These are phyloP conservation scores for Xylota segnis DNA, from an alignment of 2,888 invertebrate genomes.

Conservation along the genomic window DNA sequence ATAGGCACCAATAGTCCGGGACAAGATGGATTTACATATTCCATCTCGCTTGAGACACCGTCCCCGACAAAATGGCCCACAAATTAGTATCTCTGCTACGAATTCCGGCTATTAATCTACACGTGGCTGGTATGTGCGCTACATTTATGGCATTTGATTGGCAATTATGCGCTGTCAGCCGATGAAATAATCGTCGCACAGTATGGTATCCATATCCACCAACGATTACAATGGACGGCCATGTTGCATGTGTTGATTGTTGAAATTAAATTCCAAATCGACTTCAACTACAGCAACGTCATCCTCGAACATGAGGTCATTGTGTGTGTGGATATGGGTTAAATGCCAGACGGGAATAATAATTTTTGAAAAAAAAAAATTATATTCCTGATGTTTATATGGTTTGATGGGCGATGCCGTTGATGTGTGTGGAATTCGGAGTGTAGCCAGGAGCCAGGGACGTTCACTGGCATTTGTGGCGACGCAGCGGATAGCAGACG, in stretches of 20 bases:
- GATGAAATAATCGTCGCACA: constrained; percentile 58
- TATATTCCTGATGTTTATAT: constrained; percentile 49
- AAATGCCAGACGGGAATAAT: constrained; percentile 59
- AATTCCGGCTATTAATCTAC: constrained; percentile 32
- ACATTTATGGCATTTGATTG: constrained; percentile 48
- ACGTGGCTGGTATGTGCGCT: background rate
- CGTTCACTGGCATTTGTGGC: background rate
- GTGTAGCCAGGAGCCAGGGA: constrained; percentile 15
- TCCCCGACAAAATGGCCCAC: constrained; percentile 12
- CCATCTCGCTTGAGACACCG: background rate
- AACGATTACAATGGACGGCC: constrained; percentile 44
- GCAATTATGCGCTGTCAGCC: constrained; percentile 62
- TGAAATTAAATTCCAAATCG: constrained; percentile 54
- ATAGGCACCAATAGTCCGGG: constrained; percentile 38
- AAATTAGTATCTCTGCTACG: constrained; percentile 40
- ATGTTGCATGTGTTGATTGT: constrained; percentile 31
- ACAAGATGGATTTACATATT: constrained; percentile 8
- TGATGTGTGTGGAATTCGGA: constrained; percentile 43
- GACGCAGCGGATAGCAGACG: constrained; percentile 27
- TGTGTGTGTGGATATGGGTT: constrained; percentile 57
- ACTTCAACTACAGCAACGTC: background rate
- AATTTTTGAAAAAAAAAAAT: constrained; percentile 28
- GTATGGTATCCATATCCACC: background rate
- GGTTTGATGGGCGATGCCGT: constrained; percentile 25
- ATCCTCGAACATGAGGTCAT: constrained; percentile 59